phyloP scores from a whole-genome alignment of 2,888 invertebrate species.

The Heliconius ethilla region DNA sequence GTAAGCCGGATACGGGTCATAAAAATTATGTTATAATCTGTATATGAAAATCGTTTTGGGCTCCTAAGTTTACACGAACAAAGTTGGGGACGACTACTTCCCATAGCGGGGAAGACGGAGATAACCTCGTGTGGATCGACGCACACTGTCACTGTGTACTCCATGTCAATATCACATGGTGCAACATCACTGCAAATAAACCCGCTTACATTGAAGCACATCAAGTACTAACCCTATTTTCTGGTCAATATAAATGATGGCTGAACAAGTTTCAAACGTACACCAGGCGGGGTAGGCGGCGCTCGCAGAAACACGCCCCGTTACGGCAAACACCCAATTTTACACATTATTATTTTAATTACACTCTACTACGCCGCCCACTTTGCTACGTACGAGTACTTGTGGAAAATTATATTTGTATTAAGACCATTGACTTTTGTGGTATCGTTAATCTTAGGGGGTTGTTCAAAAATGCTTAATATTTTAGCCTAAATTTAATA shows the following conservation, averaged over 20 bases:
- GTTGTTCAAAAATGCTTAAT: no score
- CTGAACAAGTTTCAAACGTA: constrained; percentile 1
- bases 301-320: neutral
- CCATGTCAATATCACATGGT: no score
- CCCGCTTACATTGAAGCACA: neutral
- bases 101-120: no score
- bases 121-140: no score
- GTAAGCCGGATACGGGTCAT: neutral
- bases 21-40: neutral
- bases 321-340: constrained; percentile 2
- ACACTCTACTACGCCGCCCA: neutral
- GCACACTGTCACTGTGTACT: no score
- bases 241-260: neutral
- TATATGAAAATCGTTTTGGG: neutral
- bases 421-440: neutral
- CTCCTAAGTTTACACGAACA: no score
- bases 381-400: neutral
- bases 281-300: neutral
- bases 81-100: no score
- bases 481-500: no score
- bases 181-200: neutral
- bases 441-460: neutral
- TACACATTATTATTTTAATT: constrained; percentile 19
- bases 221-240: neutral
- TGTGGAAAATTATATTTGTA: neutral